These are phyloP conservation scores for Leuciscus idus DNA, from an alignment of 2,113 vertebrate species.

Conservation along the genomic window DNA sequence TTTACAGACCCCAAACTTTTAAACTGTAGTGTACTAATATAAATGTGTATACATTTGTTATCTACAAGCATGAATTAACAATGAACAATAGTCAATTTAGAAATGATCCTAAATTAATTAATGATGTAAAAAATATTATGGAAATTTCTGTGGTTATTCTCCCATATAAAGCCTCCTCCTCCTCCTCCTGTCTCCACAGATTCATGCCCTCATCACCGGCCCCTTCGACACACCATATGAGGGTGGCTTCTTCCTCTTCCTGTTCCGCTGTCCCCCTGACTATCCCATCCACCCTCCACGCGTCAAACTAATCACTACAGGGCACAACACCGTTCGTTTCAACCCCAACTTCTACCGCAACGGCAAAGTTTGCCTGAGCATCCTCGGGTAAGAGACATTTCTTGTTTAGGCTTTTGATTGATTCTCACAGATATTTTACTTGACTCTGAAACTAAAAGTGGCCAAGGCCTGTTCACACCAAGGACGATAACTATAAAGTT, in stretches of 20 bases:
- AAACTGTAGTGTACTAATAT: not conserved
- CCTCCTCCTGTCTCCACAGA: conserved; percentile 76
- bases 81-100: not conserved
- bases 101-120: not conserved
- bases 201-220: conserved; percentile 97
- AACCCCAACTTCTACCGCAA: conserved; percentile 99
- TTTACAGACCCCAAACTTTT: not conserved
- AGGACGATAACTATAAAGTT: not conserved
- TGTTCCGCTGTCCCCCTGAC: conserved; percentile 98
- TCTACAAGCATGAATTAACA: not conserved
- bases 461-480: not conserved
- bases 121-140: not conserved
- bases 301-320: conserved; percentile 98
- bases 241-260: conserved; percentile 98
- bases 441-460: no score
- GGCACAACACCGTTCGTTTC: conserved; percentile 97
- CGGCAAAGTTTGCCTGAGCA: conserved; percentile 98
- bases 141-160: not conserved
- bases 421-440: not conserved
- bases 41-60: not conserved
- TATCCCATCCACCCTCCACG: conserved; percentile 98
- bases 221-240: conserved; percentile 99
- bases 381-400: conserved; percentile 86
- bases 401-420: not conserved
- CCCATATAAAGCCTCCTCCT: not conserved